Base-by-base conservation (phyloP, 1,140 invertebrate species). In the Chironomus tepperi region DNA sequence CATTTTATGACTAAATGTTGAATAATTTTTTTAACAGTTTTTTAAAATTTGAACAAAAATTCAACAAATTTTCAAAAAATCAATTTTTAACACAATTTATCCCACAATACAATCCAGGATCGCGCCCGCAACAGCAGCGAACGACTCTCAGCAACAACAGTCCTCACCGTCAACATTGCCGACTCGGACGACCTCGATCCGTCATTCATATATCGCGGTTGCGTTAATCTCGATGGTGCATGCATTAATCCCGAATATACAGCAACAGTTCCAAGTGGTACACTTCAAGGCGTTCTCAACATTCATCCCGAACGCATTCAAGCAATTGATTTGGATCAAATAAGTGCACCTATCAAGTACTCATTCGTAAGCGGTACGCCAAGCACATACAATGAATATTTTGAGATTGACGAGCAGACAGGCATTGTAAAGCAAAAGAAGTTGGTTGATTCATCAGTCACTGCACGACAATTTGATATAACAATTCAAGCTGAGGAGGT, bases 121-220 rank as follows among this genome's bases (percentile, higher is more conserved):
- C 90, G 92, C 78, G 91, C 93, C 0, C 86, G 89, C 77, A 92
- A 93, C 78, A 84, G 86, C 24, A 86, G 88, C 2, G 88, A 91
- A 79, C 85, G 92, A 74, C 85, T 93, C 42, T 91, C 92, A 0
- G 89, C 90, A 43, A 94, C 92, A 1, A 93, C 94, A 0, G 96
- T 92, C 0, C 82, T 96, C 73, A 94, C 91, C 0, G 90, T 96
- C 0, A 92, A 93, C 77, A 89, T 97, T 12, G 88, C 89, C 79
- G 94, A 96, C 79, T 93, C 93, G 34, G 94, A 96, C 77, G 94
- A 96, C 80, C 91, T 94, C 80, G 93, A 94, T 81, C 93, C 93
- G 0, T 92, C 91, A 0, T 94, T 94, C 78, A 91, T 93, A 65
- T 94, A 94, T 80, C 88, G 92, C 77, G 91, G 91, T 6, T 95